These are phyloP conservation scores for Oryzias melastigma DNA, from an alignment of 2,113 vertebrate species.

Conservation along the genomic window DNA sequence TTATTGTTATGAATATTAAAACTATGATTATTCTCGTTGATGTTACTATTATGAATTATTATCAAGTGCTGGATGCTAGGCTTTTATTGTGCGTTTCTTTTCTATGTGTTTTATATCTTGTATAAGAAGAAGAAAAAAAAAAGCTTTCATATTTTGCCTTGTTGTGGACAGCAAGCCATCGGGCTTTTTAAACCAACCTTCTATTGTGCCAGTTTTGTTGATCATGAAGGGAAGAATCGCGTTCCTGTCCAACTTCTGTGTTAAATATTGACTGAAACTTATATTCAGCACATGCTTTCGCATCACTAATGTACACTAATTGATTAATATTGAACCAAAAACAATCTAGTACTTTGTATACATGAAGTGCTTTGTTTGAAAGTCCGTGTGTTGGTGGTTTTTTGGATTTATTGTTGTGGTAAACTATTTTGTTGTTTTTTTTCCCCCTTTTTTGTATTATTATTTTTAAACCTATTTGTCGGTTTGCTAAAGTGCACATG, in stretches of 20 bases:
- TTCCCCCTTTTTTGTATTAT: conserved; percentile 33
- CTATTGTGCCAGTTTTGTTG: conserved; percentile 69
- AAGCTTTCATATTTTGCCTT: conserved; percentile 79
- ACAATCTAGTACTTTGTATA: conserved; percentile 72
- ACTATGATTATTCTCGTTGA: conserved; percentile 74
- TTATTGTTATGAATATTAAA: conserved; percentile 75
- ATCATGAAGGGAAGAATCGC: conserved; percentile 50
- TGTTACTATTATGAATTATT: conserved; percentile 75
- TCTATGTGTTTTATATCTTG: conserved; percentile 77
- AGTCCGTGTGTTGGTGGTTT: conserved; percentile 66
- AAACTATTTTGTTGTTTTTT: conserved; percentile 60
- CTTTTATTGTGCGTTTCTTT: conserved; percentile 78
- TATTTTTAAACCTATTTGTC: conserved; percentile 56
- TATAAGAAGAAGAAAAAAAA: conserved; percentile 63
- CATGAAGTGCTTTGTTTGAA: conserved; percentile 78
- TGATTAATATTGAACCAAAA: conserved; percentile 80
- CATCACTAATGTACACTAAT: conserved; percentile 76
- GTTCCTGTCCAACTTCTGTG: conserved; percentile 60
- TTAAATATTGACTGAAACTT: conserved; percentile 70
- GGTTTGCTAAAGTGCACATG: conserved; percentile 69
- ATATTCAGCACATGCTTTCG: conserved; percentile 71
- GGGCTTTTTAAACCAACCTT: conserved; percentile 64
- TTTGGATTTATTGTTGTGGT: conserved; percentile 70
- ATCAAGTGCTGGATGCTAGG: conserved; percentile 83
- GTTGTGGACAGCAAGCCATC: conserved; percentile 73